These are phyloP conservation scores for Chorisops tibialis DNA, from an alignment of 2,888 invertebrate species.

Conservation along the genomic window DNA sequence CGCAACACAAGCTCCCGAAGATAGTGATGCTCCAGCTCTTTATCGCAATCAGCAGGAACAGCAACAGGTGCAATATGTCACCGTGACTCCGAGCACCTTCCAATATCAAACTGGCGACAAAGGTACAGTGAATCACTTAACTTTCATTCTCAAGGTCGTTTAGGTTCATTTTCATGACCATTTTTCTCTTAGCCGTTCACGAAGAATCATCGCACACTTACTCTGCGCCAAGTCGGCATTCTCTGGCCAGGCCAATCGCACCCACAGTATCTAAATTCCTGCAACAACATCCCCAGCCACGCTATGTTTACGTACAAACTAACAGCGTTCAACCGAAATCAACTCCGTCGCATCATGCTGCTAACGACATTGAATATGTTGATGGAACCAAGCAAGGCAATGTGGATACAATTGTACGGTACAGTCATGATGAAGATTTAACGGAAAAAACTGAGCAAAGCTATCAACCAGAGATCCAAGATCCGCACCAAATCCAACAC, in stretches of 20 bases:
- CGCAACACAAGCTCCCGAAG: conserved; percentile 11
- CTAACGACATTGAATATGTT: conserved; percentile 24
- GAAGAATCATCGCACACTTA: conserved; percentile 30
- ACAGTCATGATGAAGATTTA: conserved; percentile 14
- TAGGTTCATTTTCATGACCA: not conserved
- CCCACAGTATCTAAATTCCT: conserved; percentile 9
- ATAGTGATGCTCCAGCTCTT: not conserved
- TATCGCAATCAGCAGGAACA: not conserved
- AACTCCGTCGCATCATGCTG: conserved; percentile 29
- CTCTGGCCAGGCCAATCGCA: conserved; percentile 8
- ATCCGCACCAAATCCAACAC: conserved; percentile 27
- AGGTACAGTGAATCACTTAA: not conserved
- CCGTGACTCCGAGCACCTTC: conserved; percentile 1
- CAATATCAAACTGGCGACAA: conserved; percentile 1
- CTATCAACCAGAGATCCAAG: conserved; percentile 17
- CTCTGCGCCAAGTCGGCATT: conserved; percentile 29
- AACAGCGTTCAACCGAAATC: conserved; percentile 32
- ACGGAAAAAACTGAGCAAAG: conserved; percentile 22
- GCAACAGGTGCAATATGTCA: conserved; percentile 24
- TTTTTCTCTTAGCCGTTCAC: conserved; percentile 6
- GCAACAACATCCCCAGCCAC: conserved; percentile 31
- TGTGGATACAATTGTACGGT: not conserved
- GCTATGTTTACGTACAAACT: conserved; percentile 34
- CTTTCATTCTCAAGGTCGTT: conserved; percentile 15
- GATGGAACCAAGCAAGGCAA: not conserved